Conservation (phyloP, 2,888 invertebrate species). For the Epistrophella euchroma region DNA sequence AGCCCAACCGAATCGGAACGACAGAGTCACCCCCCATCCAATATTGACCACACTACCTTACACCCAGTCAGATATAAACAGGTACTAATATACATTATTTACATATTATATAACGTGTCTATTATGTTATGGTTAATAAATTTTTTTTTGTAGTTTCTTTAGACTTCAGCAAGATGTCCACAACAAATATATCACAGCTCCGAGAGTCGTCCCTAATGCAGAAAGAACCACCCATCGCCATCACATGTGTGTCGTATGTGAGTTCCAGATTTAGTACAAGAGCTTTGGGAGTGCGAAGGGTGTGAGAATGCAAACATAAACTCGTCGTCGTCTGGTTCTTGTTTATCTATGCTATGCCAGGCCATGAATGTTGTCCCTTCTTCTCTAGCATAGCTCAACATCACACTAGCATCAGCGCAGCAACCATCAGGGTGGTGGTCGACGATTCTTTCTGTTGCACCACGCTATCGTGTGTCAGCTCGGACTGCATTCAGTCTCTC, state of each 20-base stretch:
- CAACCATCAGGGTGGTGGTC: not conserved
- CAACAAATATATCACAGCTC: conserved; percentile 29
- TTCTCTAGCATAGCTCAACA: not conserved
- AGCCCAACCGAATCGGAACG: too few species aligned
- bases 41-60: too few species aligned
- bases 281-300: not conserved
- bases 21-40: too few species aligned
- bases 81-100: too few species aligned
- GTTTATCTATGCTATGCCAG: conserved; percentile 60
- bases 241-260: conserved; percentile 49
- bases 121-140: too few species aligned
- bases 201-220: conserved; percentile 21
- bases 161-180: too few species aligned
- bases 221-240: conserved; percentile 14
- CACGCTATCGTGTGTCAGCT: conserved; percentile 30
- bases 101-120: too few species aligned
- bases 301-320: conserved; percentile 64
- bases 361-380: conserved; percentile 48
- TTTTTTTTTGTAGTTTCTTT: too few species aligned
- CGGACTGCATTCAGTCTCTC: conserved; percentile 46
- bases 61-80: too few species aligned
- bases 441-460: conserved; percentile 54
- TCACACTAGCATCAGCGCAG: not conserved
- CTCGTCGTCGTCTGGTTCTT: conserved; percentile 64
- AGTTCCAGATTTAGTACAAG: conserved; percentile 39